phyloP scores from a whole-genome alignment of 2,113 vertebrate species.

The Coptodon rendalli region DNA sequence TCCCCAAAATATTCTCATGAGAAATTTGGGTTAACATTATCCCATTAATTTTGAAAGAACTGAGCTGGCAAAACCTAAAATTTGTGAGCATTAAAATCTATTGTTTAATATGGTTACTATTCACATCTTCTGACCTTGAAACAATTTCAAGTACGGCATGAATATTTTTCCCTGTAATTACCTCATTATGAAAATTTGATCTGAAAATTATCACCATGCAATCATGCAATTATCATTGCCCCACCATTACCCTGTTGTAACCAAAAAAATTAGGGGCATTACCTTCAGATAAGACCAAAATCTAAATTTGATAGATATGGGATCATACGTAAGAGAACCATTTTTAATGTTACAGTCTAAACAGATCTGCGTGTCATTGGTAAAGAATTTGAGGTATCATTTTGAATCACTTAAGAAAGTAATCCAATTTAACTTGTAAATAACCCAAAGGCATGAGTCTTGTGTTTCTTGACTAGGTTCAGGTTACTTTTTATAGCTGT shows the following conservation, averaged over 20 bases:
- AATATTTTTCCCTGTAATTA: neutral
- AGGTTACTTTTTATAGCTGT: neutral
- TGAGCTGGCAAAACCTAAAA: neutral
- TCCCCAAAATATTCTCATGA: neutral
- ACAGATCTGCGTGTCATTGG: neutral
- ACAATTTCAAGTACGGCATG: neutral
- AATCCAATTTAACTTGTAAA: neutral
- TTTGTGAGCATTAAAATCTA: neutral
- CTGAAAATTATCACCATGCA: neutral
- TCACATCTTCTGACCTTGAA: neutral
- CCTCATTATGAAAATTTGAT: neutral
- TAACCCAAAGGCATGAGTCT: neutral
- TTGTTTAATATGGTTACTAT: neutral
- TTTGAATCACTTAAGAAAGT: neutral
- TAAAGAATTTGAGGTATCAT: neutral
- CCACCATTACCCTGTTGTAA: neutral
- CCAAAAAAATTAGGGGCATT: neutral
- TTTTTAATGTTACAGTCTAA: neutral
- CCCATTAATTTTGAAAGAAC: neutral
- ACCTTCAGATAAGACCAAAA: neutral
- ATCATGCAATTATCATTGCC: neutral
- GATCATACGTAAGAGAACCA: rapidly evolving
- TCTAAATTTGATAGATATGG: neutral
- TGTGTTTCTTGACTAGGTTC: neutral
- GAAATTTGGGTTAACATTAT: neutral